Conservation (phyloP, 2,797 vertebrate genomes). For the Helostoma temminkii region DNA sequence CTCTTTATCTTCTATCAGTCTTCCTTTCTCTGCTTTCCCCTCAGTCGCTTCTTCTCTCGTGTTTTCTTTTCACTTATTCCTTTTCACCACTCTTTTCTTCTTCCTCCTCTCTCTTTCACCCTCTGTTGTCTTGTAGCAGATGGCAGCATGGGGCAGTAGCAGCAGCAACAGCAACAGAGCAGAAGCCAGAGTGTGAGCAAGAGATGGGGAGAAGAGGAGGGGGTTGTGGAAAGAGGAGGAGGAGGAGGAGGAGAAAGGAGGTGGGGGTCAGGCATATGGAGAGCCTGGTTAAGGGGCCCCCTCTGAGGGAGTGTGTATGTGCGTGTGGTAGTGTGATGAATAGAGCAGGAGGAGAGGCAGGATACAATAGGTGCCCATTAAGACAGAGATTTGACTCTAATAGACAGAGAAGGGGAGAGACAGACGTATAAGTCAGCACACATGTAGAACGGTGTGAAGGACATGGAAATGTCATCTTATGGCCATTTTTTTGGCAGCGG, state of each 20-base stretch:
- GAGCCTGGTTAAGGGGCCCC: conserved; percentile 99
- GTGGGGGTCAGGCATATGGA: conserved; percentile 95
- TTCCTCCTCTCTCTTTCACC: conserved; percentile 78
- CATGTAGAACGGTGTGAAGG: conserved; percentile 57
- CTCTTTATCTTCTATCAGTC: conserved; percentile 77
- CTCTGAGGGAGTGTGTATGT: conserved; percentile 82
- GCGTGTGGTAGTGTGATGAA: conserved; percentile 77
- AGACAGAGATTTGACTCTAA: conserved; percentile 86
- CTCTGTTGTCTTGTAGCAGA: conserved; percentile 94
- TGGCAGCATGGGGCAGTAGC: conserved; percentile 89
- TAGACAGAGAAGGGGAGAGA: conserved; percentile 73
- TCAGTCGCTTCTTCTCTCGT: conserved; percentile 56
- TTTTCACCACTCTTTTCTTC: conserved; percentile 79
- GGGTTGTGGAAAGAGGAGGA: conserved; percentile 92
- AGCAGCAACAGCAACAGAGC: conserved; percentile 80
- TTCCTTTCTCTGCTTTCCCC: conserved; percentile 62
- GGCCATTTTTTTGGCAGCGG: conserved; percentile 21
- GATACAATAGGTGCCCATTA: conserved; percentile 88
- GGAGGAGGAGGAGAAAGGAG: conserved; percentile 90
- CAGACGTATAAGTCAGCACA: no score
- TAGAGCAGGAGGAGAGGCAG: conserved; percentile 73
- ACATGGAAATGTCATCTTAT: conserved; percentile 43
- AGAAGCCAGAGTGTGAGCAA: conserved; percentile 93
- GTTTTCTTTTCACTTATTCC: conserved; percentile 61
- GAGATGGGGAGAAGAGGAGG: conserved; percentile 85